Evolutionary conservation across 2,888 invertebrate species (phyloP), one percentile per base, ranked within the genome.

Genomic region (Polymixis flavicincta): DNA sequence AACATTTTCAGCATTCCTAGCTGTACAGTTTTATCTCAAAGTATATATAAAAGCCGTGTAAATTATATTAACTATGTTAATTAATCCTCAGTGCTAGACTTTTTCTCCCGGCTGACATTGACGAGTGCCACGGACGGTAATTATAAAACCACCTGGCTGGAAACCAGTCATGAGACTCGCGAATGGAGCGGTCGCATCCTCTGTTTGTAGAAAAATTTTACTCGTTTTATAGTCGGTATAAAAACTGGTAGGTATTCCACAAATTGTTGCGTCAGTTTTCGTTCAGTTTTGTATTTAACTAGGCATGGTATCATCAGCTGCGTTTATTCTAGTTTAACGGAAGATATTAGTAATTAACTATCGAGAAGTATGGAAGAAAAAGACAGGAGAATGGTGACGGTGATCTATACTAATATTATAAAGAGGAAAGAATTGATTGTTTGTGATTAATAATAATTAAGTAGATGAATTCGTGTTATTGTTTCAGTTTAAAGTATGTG

Each of bases 81-180:
- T 86, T 80, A 88, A 87, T 87, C 84, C 77, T 78, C 75, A 74
- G 75, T 79, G 83, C 86, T 84, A 84, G 82, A 80, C 83, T 88
- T 90, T 90, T 91, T 89, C 88, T 89, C 88, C 82, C 84, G 85
- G 86, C 89, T 91, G 90, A 88, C 91, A 89, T 90, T 90, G 91
- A 91, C 89, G 82, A 89, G 88, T 89, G 87, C 85, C 89, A 71
- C 80, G 75, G 81, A 72, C 74, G 84, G 86, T 87, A 89, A 91
- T 89, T 89, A 88, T 81, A 85, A 87, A 88, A 80, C 89, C 92
- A 92, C 89, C 91, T 91, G 92, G 66, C 86, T 83, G 67, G 69
- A 72, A 83, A 86, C 88, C 70, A 85, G 86, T 83, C 54, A 7
- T 60, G 68, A 69, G 65, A 63, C 72, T 71, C 78, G 76, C 72